Conservation (phyloP, 2,888 invertebrate species). For the Salticus scenicus region DNA sequence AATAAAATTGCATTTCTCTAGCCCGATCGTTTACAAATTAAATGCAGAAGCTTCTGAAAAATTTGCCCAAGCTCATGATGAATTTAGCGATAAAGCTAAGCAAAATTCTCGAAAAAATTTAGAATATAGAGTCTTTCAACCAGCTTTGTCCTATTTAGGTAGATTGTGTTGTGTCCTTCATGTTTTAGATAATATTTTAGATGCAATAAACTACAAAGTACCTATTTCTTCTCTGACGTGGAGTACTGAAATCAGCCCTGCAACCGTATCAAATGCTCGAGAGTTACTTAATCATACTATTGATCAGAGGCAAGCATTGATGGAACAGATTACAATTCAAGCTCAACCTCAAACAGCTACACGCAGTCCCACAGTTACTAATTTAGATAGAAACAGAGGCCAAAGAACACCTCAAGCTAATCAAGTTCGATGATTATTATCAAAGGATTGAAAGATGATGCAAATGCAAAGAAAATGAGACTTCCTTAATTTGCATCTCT, state of each 20-base stretch:
- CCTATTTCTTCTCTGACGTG: slow-evolving; percentile 49
- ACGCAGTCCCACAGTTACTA: slow-evolving; percentile 2
- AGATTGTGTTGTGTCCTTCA: slow-evolving; percentile 57
- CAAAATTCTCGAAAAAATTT: slow-evolving; percentile 48
- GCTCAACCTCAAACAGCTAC: slow-evolving; percentile 2
- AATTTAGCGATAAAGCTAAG: slow-evolving; percentile 61
- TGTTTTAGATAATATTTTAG: slow-evolving; percentile 59
- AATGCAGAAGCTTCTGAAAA: slow-evolving; percentile 46
- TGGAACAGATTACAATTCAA: slow-evolving; percentile 41
- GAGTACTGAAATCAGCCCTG: slow-evolving; percentile 58
- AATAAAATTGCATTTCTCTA: slow-evolving; percentile 37
- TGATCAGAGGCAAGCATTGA: slow-evolving; percentile 49
- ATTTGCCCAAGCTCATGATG: slow-evolving; percentile 60
- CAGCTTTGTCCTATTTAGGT: slow-evolving; percentile 50
- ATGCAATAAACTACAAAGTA: slow-evolving; percentile 62
- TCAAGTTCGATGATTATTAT: not conserved
- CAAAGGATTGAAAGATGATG: too few relatives aligned
- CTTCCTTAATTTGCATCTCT: too few relatives aligned
- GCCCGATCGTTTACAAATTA: slow-evolving; percentile 49
- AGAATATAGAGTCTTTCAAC: slow-evolving; percentile 41
- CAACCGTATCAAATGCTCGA: slow-evolving; percentile 56
- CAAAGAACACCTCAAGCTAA: not conserved
- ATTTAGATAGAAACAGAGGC: slow-evolving; percentile 21
- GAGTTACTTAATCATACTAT: slow-evolving; percentile 48
- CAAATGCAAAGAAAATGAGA: too few relatives aligned